Conservation (phyloP, 1,140 invertebrate genomes). For the Oreohelix idahoensis region DNA sequence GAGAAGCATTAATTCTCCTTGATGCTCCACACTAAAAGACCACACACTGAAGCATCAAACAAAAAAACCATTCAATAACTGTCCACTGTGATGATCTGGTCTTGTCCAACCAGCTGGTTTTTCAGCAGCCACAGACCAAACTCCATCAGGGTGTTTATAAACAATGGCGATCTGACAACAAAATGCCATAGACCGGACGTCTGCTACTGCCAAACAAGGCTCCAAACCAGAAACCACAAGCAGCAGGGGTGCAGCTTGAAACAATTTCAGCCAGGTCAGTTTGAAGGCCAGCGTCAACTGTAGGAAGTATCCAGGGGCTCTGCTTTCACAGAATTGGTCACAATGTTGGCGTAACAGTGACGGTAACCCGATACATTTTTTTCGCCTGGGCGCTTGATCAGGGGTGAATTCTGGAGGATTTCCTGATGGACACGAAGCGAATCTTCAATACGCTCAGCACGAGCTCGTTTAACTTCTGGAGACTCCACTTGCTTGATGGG, state of each 20-base stretch:
- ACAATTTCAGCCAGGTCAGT: not conserved
- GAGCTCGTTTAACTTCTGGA: constrained; percentile 35
- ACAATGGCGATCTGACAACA: constrained; percentile 33
- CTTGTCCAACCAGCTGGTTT: not conserved
- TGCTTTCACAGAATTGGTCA: constrained; percentile 35
- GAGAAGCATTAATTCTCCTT: not conserved
- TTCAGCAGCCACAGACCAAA: not conserved
- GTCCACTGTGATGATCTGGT: not conserved
- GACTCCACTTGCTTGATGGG: constrained; percentile 35
- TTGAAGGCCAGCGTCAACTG: constrained; percentile 14
- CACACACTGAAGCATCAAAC: not conserved
- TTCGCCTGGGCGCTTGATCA: constrained; percentile 44
- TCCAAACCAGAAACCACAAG: constrained; percentile 23
- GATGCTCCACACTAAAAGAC: not conserved
- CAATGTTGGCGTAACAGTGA: constrained; percentile 43
- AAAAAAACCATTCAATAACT: not conserved
- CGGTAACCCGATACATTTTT: constrained; percentile 44
- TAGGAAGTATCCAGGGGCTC: constrained; percentile 43
- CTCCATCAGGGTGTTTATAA: not conserved
- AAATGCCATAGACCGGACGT: not conserved
- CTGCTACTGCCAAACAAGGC: not conserved
- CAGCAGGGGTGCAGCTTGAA: constrained; percentile 34
- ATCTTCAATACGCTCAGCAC: constrained; percentile 42
- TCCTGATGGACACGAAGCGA: constrained; percentile 45
- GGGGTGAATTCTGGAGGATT: constrained; percentile 46